phyloP scores from a whole-genome alignment of 2,797 vertebrate species.

The Anguilla obscura region DNA sequence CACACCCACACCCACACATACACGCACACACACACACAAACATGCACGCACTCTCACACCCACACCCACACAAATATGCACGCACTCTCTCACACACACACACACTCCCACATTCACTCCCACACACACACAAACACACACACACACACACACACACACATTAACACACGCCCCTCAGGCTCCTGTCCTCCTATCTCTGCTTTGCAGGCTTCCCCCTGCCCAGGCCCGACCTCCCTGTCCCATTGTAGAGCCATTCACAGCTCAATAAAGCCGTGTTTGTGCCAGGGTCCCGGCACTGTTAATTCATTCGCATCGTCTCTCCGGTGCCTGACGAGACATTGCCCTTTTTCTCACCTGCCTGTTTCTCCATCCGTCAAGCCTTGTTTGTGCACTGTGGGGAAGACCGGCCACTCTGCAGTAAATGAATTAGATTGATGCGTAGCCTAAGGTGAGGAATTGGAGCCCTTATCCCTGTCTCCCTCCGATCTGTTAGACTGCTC shows the following conservation, averaged over 20 bases:
- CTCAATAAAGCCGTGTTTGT: constrained; percentile 33
- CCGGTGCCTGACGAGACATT: constrained; percentile 22
- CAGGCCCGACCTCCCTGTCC: constrained; percentile 34
- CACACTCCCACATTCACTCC: background rate
- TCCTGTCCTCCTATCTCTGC: constrained; percentile 39
- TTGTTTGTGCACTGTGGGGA: background rate
- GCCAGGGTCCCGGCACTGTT: background rate
- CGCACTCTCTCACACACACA: constrained; percentile 13
- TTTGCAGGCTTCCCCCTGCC: constrained; percentile 30
- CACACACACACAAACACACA: background rate
- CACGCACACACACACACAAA: no score
- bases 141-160: constrained; percentile 21
- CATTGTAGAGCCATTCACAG: constrained; percentile 1
- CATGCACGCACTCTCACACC: no score
- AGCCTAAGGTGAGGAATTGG: constrained; percentile 7
- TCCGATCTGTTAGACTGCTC: background rate
- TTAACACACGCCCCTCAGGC: constrained; percentile 1
- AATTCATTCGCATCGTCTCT: constrained; percentile 10
- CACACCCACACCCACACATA: constrained; percentile 12
- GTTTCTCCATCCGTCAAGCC: background rate
- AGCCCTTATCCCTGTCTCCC: background rate
- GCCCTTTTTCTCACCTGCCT: constrained; percentile 16
- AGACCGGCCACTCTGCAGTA: constrained; percentile 8
- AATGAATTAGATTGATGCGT: constrained; percentile 18
- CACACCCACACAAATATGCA: background rate